Evolutionary conservation across 2,113 vertebrate species (phyloP).

Genomic region (Cariama cristata): DNA sequence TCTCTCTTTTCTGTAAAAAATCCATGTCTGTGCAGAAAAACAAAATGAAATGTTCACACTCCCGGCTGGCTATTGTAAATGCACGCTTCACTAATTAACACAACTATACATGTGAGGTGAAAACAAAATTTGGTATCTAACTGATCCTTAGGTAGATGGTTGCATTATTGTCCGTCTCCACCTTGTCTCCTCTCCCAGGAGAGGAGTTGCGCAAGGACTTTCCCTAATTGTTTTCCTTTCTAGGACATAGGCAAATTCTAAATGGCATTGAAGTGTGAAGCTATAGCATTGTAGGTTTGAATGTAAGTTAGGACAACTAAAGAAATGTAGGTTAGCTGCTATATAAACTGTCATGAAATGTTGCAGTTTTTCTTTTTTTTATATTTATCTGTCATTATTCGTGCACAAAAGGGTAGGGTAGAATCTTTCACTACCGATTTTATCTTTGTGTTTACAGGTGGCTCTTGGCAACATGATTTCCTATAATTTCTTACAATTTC

Average conservation of each 20-base stretch:
- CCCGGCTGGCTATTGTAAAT: not conserved
- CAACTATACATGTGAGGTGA: not conserved
- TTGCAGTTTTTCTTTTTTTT: not conserved
- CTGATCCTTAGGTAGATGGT: not conserved
- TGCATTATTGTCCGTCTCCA: not conserved
- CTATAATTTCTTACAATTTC: not conserved
- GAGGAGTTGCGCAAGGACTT: not conserved
- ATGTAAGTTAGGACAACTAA: not conserved
- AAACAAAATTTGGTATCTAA: not conserved
- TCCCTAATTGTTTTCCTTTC: not conserved
- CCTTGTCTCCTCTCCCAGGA: not conserved
- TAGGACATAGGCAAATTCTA: not conserved
- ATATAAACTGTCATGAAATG: not conserved
- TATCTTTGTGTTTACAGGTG: not conserved
- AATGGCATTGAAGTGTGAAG: not conserved
- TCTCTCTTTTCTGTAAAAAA: not conserved
- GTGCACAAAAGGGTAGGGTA: not conserved
- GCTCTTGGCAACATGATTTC: not conserved
- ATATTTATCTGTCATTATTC: not conserved
- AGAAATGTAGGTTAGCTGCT: not conserved
- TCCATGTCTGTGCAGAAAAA: not conserved
- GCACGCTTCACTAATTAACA: not conserved
- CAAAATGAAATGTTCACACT: fast-evolving
- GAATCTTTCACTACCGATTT: not conserved
- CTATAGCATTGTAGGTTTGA: not conserved